Conservation (phyloP, 2,888 invertebrate species). For the Orthosia cruda region DNA sequence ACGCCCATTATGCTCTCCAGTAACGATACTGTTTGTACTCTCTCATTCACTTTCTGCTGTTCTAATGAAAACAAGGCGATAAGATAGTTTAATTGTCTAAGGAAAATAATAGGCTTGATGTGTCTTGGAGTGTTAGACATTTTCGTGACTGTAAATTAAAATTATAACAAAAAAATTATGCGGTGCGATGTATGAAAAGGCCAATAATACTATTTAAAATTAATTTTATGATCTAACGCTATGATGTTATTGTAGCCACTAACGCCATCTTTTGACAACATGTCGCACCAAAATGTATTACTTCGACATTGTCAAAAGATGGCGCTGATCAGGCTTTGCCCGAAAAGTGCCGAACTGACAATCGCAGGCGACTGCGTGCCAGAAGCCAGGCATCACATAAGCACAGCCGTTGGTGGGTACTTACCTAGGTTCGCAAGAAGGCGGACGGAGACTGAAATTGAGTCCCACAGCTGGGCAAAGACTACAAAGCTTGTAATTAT, state of each 20-base stretch:
- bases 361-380: neutral
- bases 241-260: neutral
- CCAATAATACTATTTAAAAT: neutral
- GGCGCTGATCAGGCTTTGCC: neutral
- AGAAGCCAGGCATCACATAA: neutral
- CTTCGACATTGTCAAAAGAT: neutral
- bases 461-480: no score
- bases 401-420: neutral
- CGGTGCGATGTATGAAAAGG: neutral
- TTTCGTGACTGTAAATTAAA: neutral
- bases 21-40: constrained; percentile 1
- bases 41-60: neutral
- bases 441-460: no score
- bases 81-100: neutral
- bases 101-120: neutral
- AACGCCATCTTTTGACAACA: constrained; percentile 23
- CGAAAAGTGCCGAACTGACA: neutral
- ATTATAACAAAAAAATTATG: neutral
- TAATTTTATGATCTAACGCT: neutral
- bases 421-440: neutral
- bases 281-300: neutral
- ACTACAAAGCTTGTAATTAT: no score
- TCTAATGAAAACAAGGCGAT: neutral
- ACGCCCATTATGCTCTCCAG: constrained; percentile 37
- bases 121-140: neutral